These are phyloP conservation scores for Paramormyrops hopkinsi DNA, from an alignment of 2,797 vertebrate genomes.

Conservation along the genomic window DNA sequence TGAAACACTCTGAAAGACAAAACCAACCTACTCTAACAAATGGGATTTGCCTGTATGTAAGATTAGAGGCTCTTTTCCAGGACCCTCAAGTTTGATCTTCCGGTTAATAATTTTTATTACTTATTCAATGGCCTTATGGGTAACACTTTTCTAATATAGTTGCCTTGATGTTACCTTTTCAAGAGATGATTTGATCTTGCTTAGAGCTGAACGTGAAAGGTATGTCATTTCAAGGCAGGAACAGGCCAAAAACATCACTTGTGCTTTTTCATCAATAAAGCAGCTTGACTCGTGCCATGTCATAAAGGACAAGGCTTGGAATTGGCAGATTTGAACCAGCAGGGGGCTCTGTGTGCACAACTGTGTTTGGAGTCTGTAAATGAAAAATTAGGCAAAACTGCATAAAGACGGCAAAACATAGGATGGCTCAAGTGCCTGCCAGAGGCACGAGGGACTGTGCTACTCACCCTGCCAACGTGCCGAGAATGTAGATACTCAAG, in stretches of 20 bases:
- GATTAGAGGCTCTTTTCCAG: background rate
- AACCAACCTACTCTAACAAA: background rate
- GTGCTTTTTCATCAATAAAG: background rate
- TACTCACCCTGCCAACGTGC: background rate
- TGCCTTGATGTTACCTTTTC: conserved; percentile 15
- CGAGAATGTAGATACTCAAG: background rate
- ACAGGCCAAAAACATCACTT: background rate
- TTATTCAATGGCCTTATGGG: conserved; percentile 18
- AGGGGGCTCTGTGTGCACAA: background rate
- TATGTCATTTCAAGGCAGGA: background rate
- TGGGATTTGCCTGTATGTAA: background rate
- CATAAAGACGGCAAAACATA: background rate
- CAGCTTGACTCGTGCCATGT: background rate
- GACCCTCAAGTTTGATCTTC: background rate
- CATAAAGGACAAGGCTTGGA: background rate
- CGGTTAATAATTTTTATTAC: background rate
- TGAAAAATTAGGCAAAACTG: background rate
- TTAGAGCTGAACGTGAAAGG: background rate
- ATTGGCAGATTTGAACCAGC: background rate
- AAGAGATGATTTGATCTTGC: background rate
- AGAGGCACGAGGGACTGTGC: background rate
- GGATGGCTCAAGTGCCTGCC: background rate
- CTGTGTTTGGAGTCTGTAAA: background rate
- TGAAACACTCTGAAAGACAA: background rate
- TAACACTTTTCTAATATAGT: conserved; percentile 3